Percentiles rank a stretch among this genome's conserved stretches.
These are phyloP conservation scores for Takifugu bimaculatus DNA, from an alignment of 2,113 vertebrate genomes.

Conservation along the genomic window DNA sequence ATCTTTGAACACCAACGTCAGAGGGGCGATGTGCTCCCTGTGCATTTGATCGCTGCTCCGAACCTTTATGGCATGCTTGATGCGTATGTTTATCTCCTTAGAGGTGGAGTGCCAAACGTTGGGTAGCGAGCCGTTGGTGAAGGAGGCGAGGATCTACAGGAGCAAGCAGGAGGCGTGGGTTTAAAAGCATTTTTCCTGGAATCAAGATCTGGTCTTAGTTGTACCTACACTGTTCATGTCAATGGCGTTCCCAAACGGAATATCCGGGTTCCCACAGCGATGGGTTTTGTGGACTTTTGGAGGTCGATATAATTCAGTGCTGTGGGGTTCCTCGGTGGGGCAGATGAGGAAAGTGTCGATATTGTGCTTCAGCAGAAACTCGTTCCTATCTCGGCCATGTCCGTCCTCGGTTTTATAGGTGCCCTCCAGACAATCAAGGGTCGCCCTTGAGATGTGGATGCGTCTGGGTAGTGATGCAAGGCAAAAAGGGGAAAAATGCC, in stretches of 20 bases:
- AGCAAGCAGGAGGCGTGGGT: background rate
- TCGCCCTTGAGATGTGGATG: conserved; percentile 76
- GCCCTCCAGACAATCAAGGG: conserved; percentile 70
- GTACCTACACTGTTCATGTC: conserved; percentile 72
- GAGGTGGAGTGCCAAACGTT: conserved; percentile 57
- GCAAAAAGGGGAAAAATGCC: background rate
- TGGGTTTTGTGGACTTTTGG: conserved; percentile 42
- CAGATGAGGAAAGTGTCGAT: conserved; percentile 79
- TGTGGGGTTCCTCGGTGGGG: conserved; percentile 31
- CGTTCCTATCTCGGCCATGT: conserved; percentile 66
- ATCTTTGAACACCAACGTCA: conserved; percentile 75
- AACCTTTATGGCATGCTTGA: conserved; percentile 71
- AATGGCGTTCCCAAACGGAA: conserved; percentile 52
- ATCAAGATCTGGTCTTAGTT: background rate
- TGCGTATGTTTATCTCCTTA: conserved; percentile 73
- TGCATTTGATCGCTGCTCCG: conserved; percentile 74
- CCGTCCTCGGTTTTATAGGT: conserved; percentile 72
- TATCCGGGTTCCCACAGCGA: conserved; percentile 56
- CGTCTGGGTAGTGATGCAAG: conserved; percentile 46
- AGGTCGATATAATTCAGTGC: conserved; percentile 7
- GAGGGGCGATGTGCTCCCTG: conserved; percentile 67
- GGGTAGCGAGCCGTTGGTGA: conserved; percentile 66
- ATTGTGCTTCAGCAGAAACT: conserved; percentile 70
- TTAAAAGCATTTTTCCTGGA: background rate
- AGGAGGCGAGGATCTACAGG: conserved; percentile 71